phyloP scores from a whole-genome alignment of 2,113 vertebrate genomes.

The Chlorocebus sabaeus region DNA sequence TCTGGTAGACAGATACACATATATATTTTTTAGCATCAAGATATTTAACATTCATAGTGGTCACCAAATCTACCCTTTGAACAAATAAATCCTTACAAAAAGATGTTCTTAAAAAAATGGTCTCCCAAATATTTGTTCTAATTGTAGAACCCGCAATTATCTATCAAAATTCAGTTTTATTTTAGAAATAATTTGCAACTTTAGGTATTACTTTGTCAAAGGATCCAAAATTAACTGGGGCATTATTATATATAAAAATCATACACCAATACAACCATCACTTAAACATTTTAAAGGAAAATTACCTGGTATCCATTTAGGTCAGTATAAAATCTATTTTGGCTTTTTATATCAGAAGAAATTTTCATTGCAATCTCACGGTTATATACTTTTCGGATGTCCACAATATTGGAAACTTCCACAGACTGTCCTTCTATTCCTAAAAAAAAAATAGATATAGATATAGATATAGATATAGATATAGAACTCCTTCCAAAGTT shows the following conservation, averaged over 20 bases:
- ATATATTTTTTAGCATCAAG: not conserved
- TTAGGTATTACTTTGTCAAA: conserved; percentile 8
- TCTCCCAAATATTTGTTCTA: conserved; percentile 1
- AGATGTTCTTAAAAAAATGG: not conserved
- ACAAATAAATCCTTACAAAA: conserved; percentile 8
- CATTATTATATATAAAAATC: not conserved
- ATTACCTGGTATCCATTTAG: conserved; percentile 96
- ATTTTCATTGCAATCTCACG: conserved; percentile 94
- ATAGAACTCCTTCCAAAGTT: not conserved
- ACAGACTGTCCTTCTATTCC: conserved; percentile 90
- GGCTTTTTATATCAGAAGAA: conserved; percentile 87
- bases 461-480: no score
- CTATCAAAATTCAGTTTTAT: conserved; percentile 26
- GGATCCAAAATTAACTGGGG: not conserved
- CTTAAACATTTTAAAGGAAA: not conserved
- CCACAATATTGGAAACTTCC: conserved; percentile 93
- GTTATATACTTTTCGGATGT: conserved; percentile 93
- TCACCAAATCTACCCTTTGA: not conserved
- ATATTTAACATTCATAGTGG: not conserved
- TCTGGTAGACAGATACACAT: not conserved
- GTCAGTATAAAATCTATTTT: conserved; percentile 91
- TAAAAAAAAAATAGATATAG: conserved; percentile 65
- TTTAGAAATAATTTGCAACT: conserved; percentile 44
- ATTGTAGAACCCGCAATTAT: not conserved
- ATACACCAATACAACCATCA: not conserved